These are phyloP conservation scores for Plebejus anna DNA, from an alignment of 2,888 invertebrate genomes.

Conservation along the genomic window DNA sequence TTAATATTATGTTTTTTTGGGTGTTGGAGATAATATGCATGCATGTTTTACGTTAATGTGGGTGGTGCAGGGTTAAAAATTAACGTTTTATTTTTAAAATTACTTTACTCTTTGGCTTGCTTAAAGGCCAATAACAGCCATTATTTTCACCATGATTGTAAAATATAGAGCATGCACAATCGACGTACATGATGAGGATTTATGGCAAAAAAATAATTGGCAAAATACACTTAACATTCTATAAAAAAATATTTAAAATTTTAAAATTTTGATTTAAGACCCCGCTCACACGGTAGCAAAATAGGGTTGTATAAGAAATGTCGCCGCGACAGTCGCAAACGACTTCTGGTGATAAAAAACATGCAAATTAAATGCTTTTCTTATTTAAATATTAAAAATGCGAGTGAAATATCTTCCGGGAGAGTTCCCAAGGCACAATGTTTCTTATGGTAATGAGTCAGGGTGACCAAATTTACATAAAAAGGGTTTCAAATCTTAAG, in stretches of 20 bases:
- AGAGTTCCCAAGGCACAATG: slow-evolving; percentile 9
- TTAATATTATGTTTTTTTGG: neutral
- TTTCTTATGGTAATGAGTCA: neutral
- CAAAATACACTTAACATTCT: neutral
- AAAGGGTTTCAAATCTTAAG: slow-evolving; percentile 6
- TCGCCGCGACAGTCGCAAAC: neutral
- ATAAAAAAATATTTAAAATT: neutral
- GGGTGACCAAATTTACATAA: slow-evolving; percentile 1
- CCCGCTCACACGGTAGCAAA: neutral
- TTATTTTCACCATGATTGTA: too few species aligned
- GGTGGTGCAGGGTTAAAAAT: neutral
- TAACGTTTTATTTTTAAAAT: neutral
- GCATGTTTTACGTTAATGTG: neutral
- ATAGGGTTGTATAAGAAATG: neutral
- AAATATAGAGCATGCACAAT: neutral
- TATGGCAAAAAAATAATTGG: neutral
- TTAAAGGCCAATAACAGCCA: too few species aligned
- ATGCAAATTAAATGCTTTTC: slow-evolving; percentile 5
- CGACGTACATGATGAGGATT: neutral
- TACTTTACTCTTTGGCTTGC: neutral
- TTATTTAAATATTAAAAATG: slow-evolving; percentile 15
- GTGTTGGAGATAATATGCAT: neutral
- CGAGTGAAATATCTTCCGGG: slow-evolving; percentile 8
- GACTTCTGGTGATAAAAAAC: neutral
- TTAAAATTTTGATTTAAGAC: neutral